Percentiles rank a stretch among this genome's conserved stretches.
phyloP scores from a whole-genome alignment of 2,113 vertebrate genomes.

The Genyomyrus donnyi region DNA sequence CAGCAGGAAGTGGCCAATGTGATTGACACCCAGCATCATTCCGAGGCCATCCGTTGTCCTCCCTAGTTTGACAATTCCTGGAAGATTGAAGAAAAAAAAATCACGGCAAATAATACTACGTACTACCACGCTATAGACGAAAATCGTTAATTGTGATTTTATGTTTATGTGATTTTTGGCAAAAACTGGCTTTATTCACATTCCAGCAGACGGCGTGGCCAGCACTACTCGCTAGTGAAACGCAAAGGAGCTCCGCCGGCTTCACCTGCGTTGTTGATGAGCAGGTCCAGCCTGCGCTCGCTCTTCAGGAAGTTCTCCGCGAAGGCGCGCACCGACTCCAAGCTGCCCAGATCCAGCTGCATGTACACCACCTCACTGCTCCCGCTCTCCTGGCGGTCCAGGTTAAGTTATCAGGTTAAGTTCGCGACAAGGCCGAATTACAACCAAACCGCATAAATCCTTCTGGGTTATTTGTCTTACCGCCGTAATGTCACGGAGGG shows the following conservation, averaged over 20 bases:
- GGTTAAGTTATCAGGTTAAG: neutral
- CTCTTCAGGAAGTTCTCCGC: conserved; percentile 69
- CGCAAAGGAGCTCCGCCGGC: neutral
- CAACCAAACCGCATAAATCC: neutral
- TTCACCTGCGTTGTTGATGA: conserved; percentile 89
- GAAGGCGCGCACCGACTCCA: conserved; percentile 73
- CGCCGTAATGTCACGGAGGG: conserved; percentile 63
- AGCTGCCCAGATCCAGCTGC: conserved; percentile 75
- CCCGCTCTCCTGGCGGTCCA: conserved; percentile 52
- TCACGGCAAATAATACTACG: neutral
- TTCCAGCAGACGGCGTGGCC: neutral
- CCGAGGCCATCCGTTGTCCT: conserved; percentile 44
- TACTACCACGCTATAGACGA: neutral
- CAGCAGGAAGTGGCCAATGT: conserved; percentile 52
- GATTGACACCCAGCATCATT: conserved; percentile 49
- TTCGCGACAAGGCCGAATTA: neutral
- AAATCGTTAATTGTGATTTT: neutral
- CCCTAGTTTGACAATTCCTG: conserved; percentile 50
- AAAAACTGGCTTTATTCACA: neutral
- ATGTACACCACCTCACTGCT: conserved; percentile 77
- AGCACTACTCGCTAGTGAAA: neutral
- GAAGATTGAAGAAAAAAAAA: neutral
- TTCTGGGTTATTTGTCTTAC: conserved; percentile 41
- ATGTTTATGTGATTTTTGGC: neutral
- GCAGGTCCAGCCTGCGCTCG: conserved; percentile 79